Evolutionary conservation across 1,140 invertebrate genomes (phyloP), one percentile per base, ranked within the genome.

Genomic region (Calycopis cecrops): DNA sequence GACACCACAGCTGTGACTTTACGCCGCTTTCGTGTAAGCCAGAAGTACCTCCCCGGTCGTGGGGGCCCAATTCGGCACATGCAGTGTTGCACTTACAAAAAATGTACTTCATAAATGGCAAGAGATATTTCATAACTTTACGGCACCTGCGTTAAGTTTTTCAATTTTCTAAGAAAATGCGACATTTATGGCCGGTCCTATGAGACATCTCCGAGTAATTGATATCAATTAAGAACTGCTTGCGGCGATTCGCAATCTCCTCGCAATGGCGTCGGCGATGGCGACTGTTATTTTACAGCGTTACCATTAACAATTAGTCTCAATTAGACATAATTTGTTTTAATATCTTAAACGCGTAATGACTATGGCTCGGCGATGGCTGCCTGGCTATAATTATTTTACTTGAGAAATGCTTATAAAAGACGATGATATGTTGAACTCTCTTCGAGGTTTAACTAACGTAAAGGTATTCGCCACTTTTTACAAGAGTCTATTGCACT

Each of bases 191-290:
- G 21, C 6, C 6, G 21, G 21, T 28, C 21, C 21, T 48, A 7
- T 44, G 49, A 21, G 52, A 38, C 50, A 42, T 59, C 35, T 40
- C 16, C 17, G 16, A 59, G 54, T 60, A 60, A 60, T 60, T 60
- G 49, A 56, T 60, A 56, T 60, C 54, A 56, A 56, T 60, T 60
- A 28, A 60, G 42, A 48, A 4, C 35, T 44, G 49, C 59, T 44
- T 44, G 40, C 40, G 40, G 40, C 40, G 40, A 44, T 17, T 44
- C 21, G 21, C 21, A 28, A 28, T 28, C 21, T 28, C 6, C 21
- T 3, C 21, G 6, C 2, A 28, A 28, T 28, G 21, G 21, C 21
- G 21, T 6, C 21, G 21, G 21, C 21, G 6, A 28, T 28, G 21
- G 21, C 21, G 21, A 2, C 21, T 6, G 21, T 28, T 6, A 28